These are phyloP conservation scores for Nycticorax nycticorax DNA, from an alignment of 2,113 vertebrate genomes.

Conservation along the genomic window DNA sequence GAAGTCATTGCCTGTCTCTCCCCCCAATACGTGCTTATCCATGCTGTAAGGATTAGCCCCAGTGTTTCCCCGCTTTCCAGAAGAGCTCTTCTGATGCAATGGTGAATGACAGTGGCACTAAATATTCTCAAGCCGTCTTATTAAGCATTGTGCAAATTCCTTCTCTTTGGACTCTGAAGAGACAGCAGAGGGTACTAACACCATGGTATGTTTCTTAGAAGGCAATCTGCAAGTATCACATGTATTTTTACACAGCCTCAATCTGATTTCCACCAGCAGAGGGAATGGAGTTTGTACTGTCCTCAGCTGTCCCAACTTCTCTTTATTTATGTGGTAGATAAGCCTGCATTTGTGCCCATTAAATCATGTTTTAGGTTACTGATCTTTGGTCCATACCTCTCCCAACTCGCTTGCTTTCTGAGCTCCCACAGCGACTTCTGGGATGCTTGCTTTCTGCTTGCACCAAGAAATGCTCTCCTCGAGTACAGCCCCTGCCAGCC, in stretches of 20 bases:
- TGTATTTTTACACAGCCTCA: neutral
- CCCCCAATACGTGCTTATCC: accelerated
- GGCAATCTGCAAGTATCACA: neutral
- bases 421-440: neutral
- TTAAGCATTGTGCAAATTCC: neutral
- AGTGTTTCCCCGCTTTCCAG: neutral
- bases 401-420: neutral
- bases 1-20: neutral
- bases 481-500: neutral
- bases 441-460: neutral
- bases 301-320: neutral
- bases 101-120: neutral
- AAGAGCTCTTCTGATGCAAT: neutral
- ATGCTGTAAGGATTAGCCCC: neutral
- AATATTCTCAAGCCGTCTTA: neutral
- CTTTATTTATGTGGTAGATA: neutral
- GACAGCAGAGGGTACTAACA: neutral
- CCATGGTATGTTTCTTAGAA: neutral
- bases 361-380: neutral
- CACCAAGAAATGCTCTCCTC: neutral
- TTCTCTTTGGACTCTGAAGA: neutral
- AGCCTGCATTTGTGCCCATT: accelerated
- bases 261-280: neutral
- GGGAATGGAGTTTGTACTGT: neutral
- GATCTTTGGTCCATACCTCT: neutral